Evolutionary conservation across 2,888 invertebrate species (phyloP), one percentile per base, ranked within the genome.

Genomic region (Polydrusus tereticollis): DNA sequence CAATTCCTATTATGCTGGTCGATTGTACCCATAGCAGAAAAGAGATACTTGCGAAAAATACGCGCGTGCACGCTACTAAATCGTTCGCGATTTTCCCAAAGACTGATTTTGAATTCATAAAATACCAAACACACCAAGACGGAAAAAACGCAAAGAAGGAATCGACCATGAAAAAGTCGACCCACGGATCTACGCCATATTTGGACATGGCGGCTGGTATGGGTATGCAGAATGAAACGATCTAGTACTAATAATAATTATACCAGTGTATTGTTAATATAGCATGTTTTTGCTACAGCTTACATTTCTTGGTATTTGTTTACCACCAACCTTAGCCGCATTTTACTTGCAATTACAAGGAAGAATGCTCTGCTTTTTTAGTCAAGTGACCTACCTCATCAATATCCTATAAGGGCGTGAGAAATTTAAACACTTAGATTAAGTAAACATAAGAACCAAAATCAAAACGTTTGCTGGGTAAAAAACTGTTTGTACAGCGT

Each of bases 1-100:
- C 74, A 72, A 75, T 66, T 75, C 66, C 75, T 75, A 75, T 75
- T 75, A 75, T 75, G 75, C 63, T 26, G 26, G 59, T 72, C 71
- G 69, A 57, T 29, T 29, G 58, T 55, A 59, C 14, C 59, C 72
- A 72, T 69, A 72, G 72, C 75, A 72, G 75, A 59, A 75, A 68
- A 65, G 75, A 75, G 71, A 74, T 33, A 26, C 58, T 38, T 26
- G 64, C 14, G 16, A 43, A 36, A 69, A 69, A 59, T 55, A 33
- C 26, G 64, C 57, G 57, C 75, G 75, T 65, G 62, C 66, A 63
- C 71, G 71, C 71, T 63, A 57, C 67, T 74, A 12, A 14, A 52
- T 69, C 69, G 73, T 66, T 75, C 72, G 72, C 68, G 66, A 69
- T 72, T 72, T 69, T 69, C 69, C 60, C 36, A 66, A 69, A 69